phyloP scores from a whole-genome alignment of 2,888 invertebrate genomes.

The Rotaria sp. region DNA sequence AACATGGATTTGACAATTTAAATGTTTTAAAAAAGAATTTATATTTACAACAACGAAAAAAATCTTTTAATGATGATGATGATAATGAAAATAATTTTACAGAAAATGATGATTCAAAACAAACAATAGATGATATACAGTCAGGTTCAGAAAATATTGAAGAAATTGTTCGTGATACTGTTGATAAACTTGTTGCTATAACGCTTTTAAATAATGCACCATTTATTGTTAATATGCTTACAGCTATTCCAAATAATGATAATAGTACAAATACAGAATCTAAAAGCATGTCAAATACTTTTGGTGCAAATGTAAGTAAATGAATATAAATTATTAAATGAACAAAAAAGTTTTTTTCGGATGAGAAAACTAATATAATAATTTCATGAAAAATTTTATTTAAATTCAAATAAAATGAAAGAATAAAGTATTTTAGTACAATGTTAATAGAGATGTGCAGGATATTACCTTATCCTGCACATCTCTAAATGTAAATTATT shows the following conservation, averaged over 20 bases:
- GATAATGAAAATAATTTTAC: neutral
- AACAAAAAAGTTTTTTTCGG: too few species aligned
- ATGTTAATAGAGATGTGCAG: too few species aligned
- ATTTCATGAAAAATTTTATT: too few species aligned
- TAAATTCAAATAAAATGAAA: too few species aligned
- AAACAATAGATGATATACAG: neutral
- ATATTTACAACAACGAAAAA: neutral
- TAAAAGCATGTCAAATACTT: neutral
- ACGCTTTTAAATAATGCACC: neutral
- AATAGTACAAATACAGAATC: neutral
- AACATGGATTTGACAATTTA: neutral
- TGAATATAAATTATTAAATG: too few species aligned
- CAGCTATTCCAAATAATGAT: neutral
- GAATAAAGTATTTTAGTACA: too few species aligned
- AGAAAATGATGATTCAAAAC: neutral
- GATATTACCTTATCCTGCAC: too few species aligned
- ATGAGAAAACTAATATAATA: too few species aligned
- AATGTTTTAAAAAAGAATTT: neutral
- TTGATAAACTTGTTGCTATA: neutral
- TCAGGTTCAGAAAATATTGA: neutral
- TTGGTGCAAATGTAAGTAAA: neutral
- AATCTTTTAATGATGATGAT: neutral
- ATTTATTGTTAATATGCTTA: conserved; percentile 25
- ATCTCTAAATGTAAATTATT: too few species aligned
- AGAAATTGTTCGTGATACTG: conserved; percentile 3